Evolutionary conservation across 2,888 invertebrate genomes (phyloP), one percentile per base, ranked within the genome.

Genomic region (Malthinus flaveolus): DNA sequence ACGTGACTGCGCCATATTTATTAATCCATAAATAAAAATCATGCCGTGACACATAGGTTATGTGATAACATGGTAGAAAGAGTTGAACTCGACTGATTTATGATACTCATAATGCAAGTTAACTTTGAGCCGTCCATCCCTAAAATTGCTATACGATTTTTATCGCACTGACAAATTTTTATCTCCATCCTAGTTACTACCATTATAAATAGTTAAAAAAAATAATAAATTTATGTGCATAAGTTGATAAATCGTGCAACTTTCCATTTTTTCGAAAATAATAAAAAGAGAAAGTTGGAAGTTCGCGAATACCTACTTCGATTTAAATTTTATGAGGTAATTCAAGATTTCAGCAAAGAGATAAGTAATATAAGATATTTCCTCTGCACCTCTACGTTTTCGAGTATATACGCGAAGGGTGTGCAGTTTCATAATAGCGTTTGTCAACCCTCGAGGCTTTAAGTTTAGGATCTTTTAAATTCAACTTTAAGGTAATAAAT

Each of bases 21-120:
- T 49, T 49, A 49, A 49, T 49, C 36, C 36, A 36, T 37, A 49
- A 49, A 49, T 49, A 35, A 49, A 49, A 49, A 37, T 49, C 37
- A 49, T 10, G 11, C 3, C 32, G 12, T 37, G 49, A 49, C 13
- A 23, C 37, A 47, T 47, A 32, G 49, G 37, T 11, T 31, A 9
- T 49, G 32, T 37, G 49, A 36, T 37, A 49, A 37, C 37, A 11
- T 31, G 49, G 11, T 37, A 37, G 9, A 37, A 37, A 37, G 35
- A 37, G 49, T 37, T 32, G 11, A 35, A 11, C 35, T 34, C 12
- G 12, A 23, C 3, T 49, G 49, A 49, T 49, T 49, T 49, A 49
- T 49, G 49, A 32, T 37, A 32, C 37, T 49, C 49, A 35, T 47
- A 47, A 47, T 15, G 10, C 11, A 49, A 49, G 36, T 49, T 37